These are phyloP conservation scores for Pongo pygmaeus DNA, from an alignment of 2,113 vertebrate genomes.

Conservation along the genomic window DNA sequence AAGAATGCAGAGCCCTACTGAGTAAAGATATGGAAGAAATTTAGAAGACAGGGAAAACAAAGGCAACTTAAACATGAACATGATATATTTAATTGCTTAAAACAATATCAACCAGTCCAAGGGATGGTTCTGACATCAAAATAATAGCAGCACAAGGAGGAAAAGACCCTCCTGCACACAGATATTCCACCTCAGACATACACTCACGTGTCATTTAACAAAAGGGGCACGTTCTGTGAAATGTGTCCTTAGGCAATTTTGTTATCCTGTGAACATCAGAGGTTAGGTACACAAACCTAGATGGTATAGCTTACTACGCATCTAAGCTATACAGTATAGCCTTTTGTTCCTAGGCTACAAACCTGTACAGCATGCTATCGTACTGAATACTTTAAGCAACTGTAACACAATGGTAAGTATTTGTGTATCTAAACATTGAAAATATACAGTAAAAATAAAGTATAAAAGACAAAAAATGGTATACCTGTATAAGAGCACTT, in stretches of 20 bases:
- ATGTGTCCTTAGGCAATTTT: not conserved
- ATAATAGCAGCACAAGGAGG: not conserved
- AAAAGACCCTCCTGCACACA: not conserved
- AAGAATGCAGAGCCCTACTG: constrained; percentile 17
- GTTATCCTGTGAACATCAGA: not conserved
- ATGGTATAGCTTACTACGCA: not conserved
- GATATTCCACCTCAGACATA: constrained; percentile 15
- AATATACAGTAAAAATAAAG: not conserved
- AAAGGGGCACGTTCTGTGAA: not conserved
- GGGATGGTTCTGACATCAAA: not conserved
- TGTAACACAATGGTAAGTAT: not conserved
- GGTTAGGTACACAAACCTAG: not conserved
- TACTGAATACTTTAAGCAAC: not conserved
- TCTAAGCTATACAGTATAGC: not conserved
- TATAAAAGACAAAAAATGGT: not conserved
- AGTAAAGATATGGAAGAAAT: not conserved
- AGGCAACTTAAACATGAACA: not conserved
- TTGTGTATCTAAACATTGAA: not conserved
- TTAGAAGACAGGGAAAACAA: not conserved
- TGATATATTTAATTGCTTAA: not conserved
- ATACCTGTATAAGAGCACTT: not conserved
- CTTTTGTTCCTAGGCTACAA: not conserved
- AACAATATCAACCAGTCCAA: not conserved
- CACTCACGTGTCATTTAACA: not conserved
- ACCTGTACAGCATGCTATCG: not conserved